Conservation (phyloP, 2,113 vertebrate species). For the Baryphthengus martii region DNA sequence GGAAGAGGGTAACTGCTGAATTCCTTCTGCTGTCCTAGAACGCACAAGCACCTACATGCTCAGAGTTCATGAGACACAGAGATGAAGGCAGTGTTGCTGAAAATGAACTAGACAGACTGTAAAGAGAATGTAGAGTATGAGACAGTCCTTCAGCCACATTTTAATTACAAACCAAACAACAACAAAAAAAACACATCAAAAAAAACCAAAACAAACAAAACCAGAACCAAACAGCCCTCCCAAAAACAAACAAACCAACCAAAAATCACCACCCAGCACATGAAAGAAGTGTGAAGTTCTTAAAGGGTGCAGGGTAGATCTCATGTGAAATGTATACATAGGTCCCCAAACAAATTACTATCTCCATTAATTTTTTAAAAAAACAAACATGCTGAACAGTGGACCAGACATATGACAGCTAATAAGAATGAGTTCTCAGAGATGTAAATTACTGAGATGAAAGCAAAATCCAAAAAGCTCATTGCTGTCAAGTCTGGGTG, state of each 20-base stretch:
- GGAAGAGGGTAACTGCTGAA: neutral
- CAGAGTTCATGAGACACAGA: neutral
- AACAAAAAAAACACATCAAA: neutral
- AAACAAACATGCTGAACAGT: neutral
- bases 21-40: neutral
- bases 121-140: neutral
- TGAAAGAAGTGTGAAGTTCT: neutral
- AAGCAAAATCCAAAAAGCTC: slow-evolving; percentile 36
- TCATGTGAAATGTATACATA: neutral
- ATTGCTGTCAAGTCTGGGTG: slow-evolving; percentile 33
- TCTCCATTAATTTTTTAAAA: neutral
- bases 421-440: slow-evolving; percentile 26
- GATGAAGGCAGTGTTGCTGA: neutral
- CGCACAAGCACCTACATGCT: neutral
- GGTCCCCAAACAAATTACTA: neutral
- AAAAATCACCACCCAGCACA: neutral
- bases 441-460: slow-evolving; percentile 15
- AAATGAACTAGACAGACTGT: neutral
- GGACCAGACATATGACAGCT: neutral
- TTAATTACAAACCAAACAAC: neutral
- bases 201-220: neutral
- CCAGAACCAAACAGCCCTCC: neutral
- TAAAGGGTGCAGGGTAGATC: neutral
- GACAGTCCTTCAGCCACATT: neutral
- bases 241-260: neutral